Evolutionary conservation across 2,888 invertebrate genomes (phyloP), one percentile per base, ranked within the genome.

Genomic region (Idaea straminata): DNA sequence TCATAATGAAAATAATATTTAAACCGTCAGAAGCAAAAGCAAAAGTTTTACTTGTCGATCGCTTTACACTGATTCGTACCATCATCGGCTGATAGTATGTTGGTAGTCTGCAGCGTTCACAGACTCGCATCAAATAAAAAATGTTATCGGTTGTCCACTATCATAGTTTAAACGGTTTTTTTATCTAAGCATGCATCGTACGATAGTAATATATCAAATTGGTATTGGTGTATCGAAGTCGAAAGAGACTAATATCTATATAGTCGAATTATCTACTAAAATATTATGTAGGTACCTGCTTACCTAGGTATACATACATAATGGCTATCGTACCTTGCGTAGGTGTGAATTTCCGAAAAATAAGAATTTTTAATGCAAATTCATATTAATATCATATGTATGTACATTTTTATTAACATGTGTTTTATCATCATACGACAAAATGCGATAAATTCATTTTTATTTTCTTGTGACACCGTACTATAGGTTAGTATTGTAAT

Each of bases 81-180:
- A 7, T 36, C 36, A 36, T 36, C 36, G 36, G 5, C 36, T 5
- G 6, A 36, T 7, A 36, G 1, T 36, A 6, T 47, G 3, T 47
- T 10, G 7, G 7, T 10, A 47, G 36, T 10, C 36, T 36, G 10
- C 36, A 7, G 5, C 6, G 5, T 4, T 36, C 36, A 36, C 47
- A 47, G 47, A 36, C 36, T 47, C 13, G 47, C 75, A 68, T 64
- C 62, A 57, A 68, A 77, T 72, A 75, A 72, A 77, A 70, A 73
- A 63, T 72, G 67, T 75, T 78, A 77, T 78, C 78, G 72, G 74
- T 74, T 76, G 77, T 66, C 64, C 64, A 67, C 71, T 80, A 81
- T 81, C 80, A 65, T 75, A 77, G 63, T 78, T 77, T 74, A 77
- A 77, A 78, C 71, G 72, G 25, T 69, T 72, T 77, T 74, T 79